Percentiles rank a stretch among this genome's conserved stretches.
phyloP scores from a whole-genome alignment of 2,113 vertebrate genomes.

The Campylorhamphus procurvoides region DNA sequence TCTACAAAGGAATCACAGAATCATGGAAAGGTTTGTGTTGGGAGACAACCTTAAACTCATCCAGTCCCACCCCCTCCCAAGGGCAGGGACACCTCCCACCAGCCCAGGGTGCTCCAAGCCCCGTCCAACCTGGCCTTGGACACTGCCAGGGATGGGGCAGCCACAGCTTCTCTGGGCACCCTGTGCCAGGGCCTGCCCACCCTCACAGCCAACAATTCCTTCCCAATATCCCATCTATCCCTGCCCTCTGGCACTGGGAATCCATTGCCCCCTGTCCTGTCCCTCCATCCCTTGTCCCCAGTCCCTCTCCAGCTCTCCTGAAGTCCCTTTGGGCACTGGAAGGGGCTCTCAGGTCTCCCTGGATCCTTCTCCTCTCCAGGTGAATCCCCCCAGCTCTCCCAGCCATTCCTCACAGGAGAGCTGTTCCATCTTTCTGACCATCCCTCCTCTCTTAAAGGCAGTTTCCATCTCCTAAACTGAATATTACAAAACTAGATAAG shows the following conservation, averaged over 20 bases:
- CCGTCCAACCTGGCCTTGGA: rapidly evolving
- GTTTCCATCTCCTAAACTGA: background rate
- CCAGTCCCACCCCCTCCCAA: rapidly evolving
- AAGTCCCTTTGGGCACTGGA: background rate
- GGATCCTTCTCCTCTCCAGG: background rate
- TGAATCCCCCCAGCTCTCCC: background rate
- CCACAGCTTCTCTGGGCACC: background rate
- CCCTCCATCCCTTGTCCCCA: background rate
- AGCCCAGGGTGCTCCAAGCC: rapidly evolving
- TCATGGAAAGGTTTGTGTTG: background rate
- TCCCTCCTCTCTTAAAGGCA: background rate
- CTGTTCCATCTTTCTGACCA: background rate
- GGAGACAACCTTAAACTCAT: background rate
- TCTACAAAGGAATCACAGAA: background rate
- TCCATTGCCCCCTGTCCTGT: background rate
- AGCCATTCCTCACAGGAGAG: background rate
- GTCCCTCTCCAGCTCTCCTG: background rate
- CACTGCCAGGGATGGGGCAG: background rate
- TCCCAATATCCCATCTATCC: rapidly evolving
- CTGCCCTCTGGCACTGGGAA: background rate
- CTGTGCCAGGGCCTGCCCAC: background rate
- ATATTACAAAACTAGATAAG: background rate
- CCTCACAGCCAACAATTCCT: background rate
- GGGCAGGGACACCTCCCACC: background rate
- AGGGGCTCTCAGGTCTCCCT: background rate